phyloP scores from a whole-genome alignment of 2,113 vertebrate species.

The Rhea americana region DNA sequence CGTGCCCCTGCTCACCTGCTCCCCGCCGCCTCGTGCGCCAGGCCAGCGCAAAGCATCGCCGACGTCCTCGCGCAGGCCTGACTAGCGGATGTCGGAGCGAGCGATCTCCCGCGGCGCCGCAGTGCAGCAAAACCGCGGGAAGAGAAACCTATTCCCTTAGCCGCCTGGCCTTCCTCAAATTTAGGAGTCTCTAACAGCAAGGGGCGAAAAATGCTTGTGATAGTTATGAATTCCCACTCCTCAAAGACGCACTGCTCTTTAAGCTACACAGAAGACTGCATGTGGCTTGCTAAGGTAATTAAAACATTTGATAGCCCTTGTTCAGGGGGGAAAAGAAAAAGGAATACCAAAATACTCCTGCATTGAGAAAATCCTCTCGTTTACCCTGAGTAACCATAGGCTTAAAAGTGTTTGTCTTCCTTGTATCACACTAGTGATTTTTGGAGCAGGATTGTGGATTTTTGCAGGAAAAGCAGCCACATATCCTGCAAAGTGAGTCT shows the following conservation, averaged over 20 bases:
- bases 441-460: too few relatives aligned
- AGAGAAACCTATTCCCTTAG: not conserved
- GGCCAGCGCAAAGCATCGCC: not conserved
- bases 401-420: not conserved
- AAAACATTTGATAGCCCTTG: too few relatives aligned
- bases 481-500: too few relatives aligned
- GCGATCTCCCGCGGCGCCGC: not conserved
- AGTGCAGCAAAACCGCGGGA: too few relatives aligned
- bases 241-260: too few relatives aligned
- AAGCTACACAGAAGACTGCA: too few relatives aligned
- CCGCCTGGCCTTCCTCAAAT: accelerated
- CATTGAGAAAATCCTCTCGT: accelerated
- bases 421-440: not conserved
- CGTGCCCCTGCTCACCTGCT: too few relatives aligned
- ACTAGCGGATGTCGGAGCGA: not conserved
- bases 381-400: too few relatives aligned
- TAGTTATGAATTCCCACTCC: too few relatives aligned
- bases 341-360: accelerated
- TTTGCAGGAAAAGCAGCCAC: too few relatives aligned
- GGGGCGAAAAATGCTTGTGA: not conserved
- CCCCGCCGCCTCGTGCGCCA: not conserved
- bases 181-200: too few relatives aligned
- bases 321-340: not conserved
- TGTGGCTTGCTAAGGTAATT: too few relatives aligned
- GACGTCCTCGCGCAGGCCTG: not conserved